A percentile compares a stretch with the other conserved stretches of the same genome.
Conservation (phyloP, 2,113 vertebrate species). For the Ptyas mucosa region DNA sequence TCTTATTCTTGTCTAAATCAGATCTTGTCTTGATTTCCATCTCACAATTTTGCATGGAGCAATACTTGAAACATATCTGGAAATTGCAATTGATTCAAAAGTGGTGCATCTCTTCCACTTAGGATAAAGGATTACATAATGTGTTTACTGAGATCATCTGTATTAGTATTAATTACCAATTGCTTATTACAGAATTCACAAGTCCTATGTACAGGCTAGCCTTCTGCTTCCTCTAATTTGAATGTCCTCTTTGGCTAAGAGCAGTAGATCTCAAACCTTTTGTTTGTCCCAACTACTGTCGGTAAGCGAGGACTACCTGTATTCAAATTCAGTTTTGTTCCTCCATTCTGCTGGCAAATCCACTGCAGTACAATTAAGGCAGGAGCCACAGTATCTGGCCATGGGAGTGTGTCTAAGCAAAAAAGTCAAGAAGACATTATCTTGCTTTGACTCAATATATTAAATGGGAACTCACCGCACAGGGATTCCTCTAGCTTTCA, state of each 20-base stretch:
- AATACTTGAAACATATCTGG: background rate
- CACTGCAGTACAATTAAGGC: background rate
- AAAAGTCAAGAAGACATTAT: background rate
- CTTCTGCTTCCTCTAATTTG: background rate
- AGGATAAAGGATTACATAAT: background rate
- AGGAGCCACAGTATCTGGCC: background rate
- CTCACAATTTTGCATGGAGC: background rate
- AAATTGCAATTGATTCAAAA: background rate
- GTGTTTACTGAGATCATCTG: background rate
- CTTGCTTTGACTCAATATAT: background rate
- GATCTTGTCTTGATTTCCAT: background rate
- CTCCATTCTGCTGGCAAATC: background rate
- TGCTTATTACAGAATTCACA: background rate
- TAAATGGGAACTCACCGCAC: conserved; percentile 62
- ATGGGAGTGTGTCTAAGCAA: background rate
- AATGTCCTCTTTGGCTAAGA: background rate
- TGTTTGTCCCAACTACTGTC: background rate
- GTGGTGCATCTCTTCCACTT: background rate
- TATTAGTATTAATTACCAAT: background rate
- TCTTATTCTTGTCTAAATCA: background rate
- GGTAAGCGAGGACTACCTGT: background rate
- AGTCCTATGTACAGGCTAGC: background rate
- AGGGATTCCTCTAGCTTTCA: conserved; percentile 72
- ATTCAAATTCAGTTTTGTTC: background rate
- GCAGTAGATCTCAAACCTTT: background rate